phyloP scores from a whole-genome alignment of 2,113 vertebrate species.

The Noturus placidus region DNA sequence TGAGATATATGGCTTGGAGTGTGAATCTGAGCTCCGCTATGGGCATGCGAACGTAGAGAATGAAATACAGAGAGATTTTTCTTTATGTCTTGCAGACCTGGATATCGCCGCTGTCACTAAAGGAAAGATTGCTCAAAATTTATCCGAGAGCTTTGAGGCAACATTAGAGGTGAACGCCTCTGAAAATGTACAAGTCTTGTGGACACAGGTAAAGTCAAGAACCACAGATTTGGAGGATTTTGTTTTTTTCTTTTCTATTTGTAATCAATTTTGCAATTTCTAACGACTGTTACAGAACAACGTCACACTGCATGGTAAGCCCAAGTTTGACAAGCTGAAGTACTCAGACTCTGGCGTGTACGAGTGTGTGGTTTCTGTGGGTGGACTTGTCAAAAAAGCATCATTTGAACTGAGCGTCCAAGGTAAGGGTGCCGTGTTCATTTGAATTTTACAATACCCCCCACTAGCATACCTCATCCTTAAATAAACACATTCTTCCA shows the following conservation, averaged over 20 bases:
- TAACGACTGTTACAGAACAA: constrained; percentile 59
- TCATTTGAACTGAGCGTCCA: constrained; percentile 83
- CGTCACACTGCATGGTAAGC: constrained; percentile 60
- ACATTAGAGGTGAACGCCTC: constrained; percentile 78
- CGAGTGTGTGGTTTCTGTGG: constrained; percentile 79
- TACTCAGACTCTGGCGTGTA: constrained; percentile 87
- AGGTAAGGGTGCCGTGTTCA: constrained; percentile 72
- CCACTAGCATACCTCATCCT: not conserved
- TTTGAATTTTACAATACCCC: not conserved
- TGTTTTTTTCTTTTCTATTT: not conserved
- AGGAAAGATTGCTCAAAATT: constrained; percentile 76
- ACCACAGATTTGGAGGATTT: not conserved
- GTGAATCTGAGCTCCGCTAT: not conserved
- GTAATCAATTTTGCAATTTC: not conserved
- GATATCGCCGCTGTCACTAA: constrained; percentile 82
- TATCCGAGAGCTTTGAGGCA: constrained; percentile 78
- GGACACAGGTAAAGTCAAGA: constrained; percentile 83
- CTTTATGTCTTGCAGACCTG: constrained; percentile 74
- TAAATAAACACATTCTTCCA: not conserved
- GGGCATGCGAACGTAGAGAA: not conserved
- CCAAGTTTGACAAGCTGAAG: constrained; percentile 77
- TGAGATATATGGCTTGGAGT: not conserved
- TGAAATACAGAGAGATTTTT: constrained; percentile 21
- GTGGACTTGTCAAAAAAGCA: constrained; percentile 69
- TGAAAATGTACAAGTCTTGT: constrained; percentile 76